These are phyloP conservation scores for Troilus luridus DNA, from an alignment of 2,888 invertebrate genomes.

Conservation along the genomic window DNA sequence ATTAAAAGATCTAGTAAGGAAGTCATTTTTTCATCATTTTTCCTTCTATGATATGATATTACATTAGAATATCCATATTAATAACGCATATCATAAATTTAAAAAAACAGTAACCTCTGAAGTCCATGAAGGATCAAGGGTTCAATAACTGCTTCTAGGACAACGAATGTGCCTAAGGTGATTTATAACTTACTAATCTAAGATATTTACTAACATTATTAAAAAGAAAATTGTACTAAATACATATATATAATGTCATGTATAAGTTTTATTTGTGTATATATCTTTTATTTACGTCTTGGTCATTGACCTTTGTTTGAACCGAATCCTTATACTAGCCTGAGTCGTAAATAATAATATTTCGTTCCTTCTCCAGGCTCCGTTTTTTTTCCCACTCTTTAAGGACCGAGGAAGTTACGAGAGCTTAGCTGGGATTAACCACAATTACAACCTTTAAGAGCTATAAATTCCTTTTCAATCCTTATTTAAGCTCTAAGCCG, in stretches of 20 bases:
- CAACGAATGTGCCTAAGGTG: no score
- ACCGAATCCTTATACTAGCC: not conserved
- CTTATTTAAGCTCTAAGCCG: not conserved
- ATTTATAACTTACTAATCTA: no score
- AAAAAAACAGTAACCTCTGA: no score
- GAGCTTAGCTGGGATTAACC: not conserved
- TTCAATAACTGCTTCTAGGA: no score
- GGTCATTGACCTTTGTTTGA: not conserved
- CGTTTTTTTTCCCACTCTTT: not conserved
- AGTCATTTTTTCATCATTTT: not conserved
- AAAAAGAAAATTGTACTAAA: no score
- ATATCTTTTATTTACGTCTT: not conserved
- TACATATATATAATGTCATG: no score
- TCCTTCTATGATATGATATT: not conserved
- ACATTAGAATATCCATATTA: not conserved
- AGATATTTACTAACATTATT: no score
- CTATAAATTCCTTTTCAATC: not conserved
- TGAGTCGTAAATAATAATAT: not conserved
- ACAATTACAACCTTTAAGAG: conserved; percentile 2
- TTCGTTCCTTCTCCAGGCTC: not conserved
- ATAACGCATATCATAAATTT: no score
- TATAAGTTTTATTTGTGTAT: not conserved
- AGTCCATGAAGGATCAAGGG: no score
- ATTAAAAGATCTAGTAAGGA: not conserved
- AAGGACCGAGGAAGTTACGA: not conserved